Evolutionary conservation across 2,113 vertebrate genomes (phyloP).

Genomic region (Xenotilapia caudafasciata): DNA sequence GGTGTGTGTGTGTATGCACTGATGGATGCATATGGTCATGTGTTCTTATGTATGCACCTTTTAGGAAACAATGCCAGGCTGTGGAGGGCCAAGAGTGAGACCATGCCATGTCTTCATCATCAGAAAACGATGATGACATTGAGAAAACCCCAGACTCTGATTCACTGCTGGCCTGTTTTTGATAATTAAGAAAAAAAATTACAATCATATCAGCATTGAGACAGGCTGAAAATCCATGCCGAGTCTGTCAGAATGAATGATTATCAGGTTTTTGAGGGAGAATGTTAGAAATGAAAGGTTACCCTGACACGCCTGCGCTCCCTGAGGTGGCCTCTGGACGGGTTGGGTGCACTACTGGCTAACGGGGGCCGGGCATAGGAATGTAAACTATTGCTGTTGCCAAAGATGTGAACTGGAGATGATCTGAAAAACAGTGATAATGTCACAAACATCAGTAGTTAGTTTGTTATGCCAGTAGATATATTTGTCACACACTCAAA

Average conservation of each 20-base stretch:
- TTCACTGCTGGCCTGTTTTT: slow-evolving; percentile 84
- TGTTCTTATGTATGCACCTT: slow-evolving; percentile 75
- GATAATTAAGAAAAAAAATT: not conserved
- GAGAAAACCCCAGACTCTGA: slow-evolving; percentile 96
- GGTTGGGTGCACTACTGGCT: slow-evolving; percentile 75
- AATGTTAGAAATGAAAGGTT: not conserved
- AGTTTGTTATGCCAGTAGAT: not conserved
- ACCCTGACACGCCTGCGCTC: slow-evolving; percentile 78
- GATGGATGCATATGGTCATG: not conserved
- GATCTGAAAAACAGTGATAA: slow-evolving; percentile 72
- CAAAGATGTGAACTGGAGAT: slow-evolving; percentile 96
- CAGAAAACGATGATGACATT: slow-evolving; percentile 95
- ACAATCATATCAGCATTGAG: not conserved
- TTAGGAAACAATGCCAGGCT: slow-evolving; percentile 96
- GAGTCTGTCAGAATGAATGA: not conserved
- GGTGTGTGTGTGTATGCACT: not conserved
- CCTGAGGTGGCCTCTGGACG: slow-evolving; percentile 82
- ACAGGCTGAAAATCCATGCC: not conserved
- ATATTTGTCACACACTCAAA: not conserved
- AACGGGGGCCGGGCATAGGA: slow-evolving; percentile 97
- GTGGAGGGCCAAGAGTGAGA: slow-evolving; percentile 97
- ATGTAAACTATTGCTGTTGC: slow-evolving; percentile 99
- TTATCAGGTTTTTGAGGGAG: not conserved
- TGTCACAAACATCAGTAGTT: not conserved
- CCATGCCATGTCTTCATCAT: slow-evolving; percentile 98